A percentile compares a stretch with the other conserved stretches of the same genome.
These are phyloP conservation scores for Hydra vulgaris DNA, from an alignment of 30 jellyfish, hydroid and myxozoan genomes.

Conservation along the genomic window DNA sequence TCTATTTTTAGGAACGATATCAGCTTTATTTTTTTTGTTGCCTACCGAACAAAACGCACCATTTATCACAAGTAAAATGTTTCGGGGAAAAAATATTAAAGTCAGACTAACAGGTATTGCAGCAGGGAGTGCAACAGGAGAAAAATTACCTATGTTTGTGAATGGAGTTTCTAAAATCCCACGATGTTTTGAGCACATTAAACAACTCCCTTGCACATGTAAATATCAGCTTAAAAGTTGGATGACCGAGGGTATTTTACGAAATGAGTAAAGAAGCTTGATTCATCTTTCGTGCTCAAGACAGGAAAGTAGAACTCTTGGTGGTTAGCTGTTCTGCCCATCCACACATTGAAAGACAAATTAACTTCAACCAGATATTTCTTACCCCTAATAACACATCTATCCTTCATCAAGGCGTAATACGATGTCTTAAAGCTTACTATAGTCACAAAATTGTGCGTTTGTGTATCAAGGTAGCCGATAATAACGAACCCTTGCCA, in stretches of 20 bases:
- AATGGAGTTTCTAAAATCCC: conserved; percentile 29
- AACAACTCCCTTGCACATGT: conserved; percentile 18
- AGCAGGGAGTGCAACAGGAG: conserved; percentile 47
- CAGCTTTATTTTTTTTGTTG: conserved; percentile 7
- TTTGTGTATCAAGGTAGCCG: conserved; percentile 6
- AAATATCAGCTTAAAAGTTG: conserved; percentile 3
- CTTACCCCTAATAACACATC: background rate
- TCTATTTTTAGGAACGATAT: background rate
- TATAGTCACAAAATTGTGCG: conserved; percentile 4
- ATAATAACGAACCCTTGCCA: background rate
- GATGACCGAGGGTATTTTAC: background rate
- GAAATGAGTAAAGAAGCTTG: conserved; percentile 17
- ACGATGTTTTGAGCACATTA: conserved; percentile 17
- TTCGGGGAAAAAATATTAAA: conserved; percentile 32
- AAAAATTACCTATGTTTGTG: conserved; percentile 34
- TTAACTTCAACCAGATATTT: conserved; percentile 19
- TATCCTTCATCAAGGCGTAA: conserved; percentile 17
- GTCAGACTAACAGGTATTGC: conserved; percentile 29
- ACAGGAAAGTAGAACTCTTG: conserved; percentile 2
- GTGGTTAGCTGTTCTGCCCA: conserved; percentile 10
- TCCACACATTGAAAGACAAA: background rate
- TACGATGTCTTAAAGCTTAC: conserved; percentile 13
- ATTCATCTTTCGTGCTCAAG: conserved; percentile 7
- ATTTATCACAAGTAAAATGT: background rate
- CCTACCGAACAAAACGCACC: background rate